phyloP scores from a whole-genome alignment of 2,797 vertebrate species.

The Anas bernieri region DNA sequence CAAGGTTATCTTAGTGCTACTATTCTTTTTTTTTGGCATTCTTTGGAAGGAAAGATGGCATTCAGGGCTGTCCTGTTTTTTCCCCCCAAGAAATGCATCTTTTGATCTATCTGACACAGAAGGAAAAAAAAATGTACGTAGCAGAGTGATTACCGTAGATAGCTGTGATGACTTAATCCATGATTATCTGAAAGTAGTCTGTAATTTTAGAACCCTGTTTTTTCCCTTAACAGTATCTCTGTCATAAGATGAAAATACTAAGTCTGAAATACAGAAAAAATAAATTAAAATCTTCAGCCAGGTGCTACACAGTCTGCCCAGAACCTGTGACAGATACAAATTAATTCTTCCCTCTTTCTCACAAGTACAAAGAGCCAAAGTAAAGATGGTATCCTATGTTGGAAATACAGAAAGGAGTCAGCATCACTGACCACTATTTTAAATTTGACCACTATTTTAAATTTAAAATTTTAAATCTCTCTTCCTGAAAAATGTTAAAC shows the following conservation, averaged over 20 bases:
- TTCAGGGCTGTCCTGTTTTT: conserved; percentile 78
- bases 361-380: neutral
- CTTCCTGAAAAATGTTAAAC: neutral
- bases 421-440: neutral
- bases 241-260: neutral
- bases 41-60: conserved; percentile 82
- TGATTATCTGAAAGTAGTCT: conserved; percentile 75
- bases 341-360: neutral
- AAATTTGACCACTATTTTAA: neutral
- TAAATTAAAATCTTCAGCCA: neutral
- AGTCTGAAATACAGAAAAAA: neutral
- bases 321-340: neutral
- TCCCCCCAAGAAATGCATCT: conserved; percentile 7
- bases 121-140: conserved; percentile 83
- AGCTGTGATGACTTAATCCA: conserved; percentile 85
- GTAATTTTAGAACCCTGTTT: neutral
- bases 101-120: conserved; percentile 83
- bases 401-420: neutral
- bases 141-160: conserved; percentile 85
- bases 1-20: neutral
- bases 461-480: neutral
- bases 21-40: neutral
- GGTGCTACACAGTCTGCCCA: neutral
- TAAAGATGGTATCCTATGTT: neutral
- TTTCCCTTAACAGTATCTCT: conserved; percentile 7